Conservation (phyloP, 2,113 vertebrate genomes). For the Dromiciops gliroides region DNA sequence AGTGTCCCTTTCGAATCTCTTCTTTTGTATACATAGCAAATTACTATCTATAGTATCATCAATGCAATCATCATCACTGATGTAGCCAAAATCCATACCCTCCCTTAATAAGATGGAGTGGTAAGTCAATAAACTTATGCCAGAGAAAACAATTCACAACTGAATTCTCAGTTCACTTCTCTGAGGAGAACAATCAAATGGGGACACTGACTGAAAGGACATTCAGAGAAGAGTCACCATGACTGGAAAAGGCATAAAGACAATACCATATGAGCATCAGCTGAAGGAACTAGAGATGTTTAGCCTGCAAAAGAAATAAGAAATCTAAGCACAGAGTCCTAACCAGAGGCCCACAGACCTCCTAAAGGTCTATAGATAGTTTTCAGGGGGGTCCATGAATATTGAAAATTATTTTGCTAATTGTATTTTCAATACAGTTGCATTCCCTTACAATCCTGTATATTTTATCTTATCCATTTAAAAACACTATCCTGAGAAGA, state of each 20-base stretch:
- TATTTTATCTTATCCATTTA: background rate
- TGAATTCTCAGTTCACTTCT: background rate
- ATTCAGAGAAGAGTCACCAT: background rate
- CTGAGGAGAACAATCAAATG: background rate
- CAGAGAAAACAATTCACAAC: background rate
- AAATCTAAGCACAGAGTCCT: no score
- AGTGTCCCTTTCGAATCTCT: background rate
- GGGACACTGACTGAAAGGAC: background rate
- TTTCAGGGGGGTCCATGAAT: background rate
- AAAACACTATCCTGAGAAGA: background rate
- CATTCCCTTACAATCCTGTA: background rate
- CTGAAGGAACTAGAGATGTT: background rate
- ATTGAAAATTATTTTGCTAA: background rate
- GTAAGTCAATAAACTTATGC: background rate
- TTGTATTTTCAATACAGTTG: background rate
- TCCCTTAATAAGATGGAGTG: background rate
- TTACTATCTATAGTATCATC: background rate
- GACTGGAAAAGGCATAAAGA: background rate
- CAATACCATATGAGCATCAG: background rate
- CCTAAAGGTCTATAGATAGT: background rate
- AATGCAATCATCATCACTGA: background rate
- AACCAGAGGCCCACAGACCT: background rate
- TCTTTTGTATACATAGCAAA: background rate
- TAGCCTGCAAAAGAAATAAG: no score
- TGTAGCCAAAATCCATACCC: background rate